Base-by-base conservation (phyloP, 1,140 invertebrate genomes). In the Ctenoplectra terminalis region DNA sequence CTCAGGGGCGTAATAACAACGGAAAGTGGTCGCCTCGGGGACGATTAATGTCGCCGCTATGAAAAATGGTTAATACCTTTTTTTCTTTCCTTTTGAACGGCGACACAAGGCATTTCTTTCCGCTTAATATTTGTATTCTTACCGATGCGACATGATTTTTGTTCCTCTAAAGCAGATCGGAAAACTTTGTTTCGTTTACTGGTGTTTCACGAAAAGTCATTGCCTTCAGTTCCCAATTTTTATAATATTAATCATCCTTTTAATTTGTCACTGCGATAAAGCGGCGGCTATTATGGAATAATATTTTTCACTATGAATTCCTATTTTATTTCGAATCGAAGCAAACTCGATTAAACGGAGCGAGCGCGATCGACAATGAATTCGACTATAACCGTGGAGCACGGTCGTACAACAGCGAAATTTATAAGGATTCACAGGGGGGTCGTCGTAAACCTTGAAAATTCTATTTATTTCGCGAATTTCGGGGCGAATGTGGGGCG, bases 401-500 rank as follows among this genome's bases (percentile, higher is more conserved):
- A 37, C 52, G 58, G 31, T n/a, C 34, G 43, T 9, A 11, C 26
- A 29, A 23, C 54, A 74, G 26, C 20, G 50, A 82, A 71, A 87
- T 87, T 87, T 87, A 87, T 79, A 75, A 77, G 82, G 63, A 54
- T 84, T 84, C 84, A 70, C 81, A 69, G n/a, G 70, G 54, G 82
- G 63, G 58, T 15, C 71, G 66, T 56, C 83, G 71, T 82, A 82
- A 88, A 85, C 71, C 83, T 85, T 85, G 87, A 83, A 73, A 87
- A 88, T 88, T 87, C 83, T 87, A 88, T 85, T 88, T 87, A 87
- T 87, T 87, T 81, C 71, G 43, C 50, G 66, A 80, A 77, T 69
- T 76, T 75, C 56, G 50, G 61, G 56, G 56, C 79, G 82, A 85
- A 88, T 88, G 83, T 88, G 82, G 87, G 86, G 58, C 87, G 79